These are phyloP conservation scores for Nicator chloris DNA, from an alignment of 2,113 vertebrate genomes.

Conservation along the genomic window DNA sequence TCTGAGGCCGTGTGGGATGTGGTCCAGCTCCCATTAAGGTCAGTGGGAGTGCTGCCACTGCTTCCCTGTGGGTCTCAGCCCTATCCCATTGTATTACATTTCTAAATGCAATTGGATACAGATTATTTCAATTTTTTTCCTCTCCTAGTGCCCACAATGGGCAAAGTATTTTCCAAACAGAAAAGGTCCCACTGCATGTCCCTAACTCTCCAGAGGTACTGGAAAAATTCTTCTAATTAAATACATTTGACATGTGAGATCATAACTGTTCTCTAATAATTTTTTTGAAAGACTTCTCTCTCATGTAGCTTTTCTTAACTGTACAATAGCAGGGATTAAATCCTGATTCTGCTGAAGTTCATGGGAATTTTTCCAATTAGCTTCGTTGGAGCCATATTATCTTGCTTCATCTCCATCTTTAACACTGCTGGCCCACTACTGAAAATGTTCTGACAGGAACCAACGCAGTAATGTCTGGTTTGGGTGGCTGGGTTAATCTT, in stretches of 20 bases:
- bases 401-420: background rate
- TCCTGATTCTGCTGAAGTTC: background rate
- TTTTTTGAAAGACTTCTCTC: background rate
- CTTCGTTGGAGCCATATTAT: background rate
- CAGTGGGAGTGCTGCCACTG: conserved; percentile 58
- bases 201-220: conserved; percentile 29
- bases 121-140: conserved; percentile 49
- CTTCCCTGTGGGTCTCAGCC: conserved; percentile 53
- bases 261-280: background rate
- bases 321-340: conserved; percentile 27
- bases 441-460: background rate
- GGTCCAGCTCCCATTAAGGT: conserved; percentile 62
- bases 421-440: background rate
- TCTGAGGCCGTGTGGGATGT: background rate
- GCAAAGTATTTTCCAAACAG: conserved; percentile 52
- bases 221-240: conserved; percentile 49
- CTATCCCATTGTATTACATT: conserved; percentile 61
- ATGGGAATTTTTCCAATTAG: background rate
- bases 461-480: background rate
- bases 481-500: background rate
- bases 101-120: conserved; percentile 56
- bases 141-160: conserved; percentile 57
- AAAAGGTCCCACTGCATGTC: conserved; percentile 18
- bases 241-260: conserved; percentile 30
- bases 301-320: background rate